Evolutionary conservation across 2,888 invertebrate genomes (phyloP).

Genomic region (Nephrotoma flavescens): DNA sequence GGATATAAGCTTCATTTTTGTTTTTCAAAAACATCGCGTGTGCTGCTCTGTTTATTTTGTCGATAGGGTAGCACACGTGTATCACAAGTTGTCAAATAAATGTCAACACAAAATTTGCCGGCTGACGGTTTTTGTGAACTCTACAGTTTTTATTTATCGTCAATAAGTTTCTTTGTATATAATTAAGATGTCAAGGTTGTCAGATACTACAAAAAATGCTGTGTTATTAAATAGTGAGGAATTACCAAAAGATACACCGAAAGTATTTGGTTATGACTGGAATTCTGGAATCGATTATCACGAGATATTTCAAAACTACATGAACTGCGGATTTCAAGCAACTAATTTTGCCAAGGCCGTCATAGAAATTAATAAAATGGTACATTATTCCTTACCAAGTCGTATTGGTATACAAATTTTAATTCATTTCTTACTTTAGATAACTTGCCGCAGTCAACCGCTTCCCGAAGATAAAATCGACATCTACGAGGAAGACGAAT

Average conservation of each 20-base stretch:
- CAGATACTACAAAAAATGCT: conserved; percentile 47
- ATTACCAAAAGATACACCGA: conserved; percentile 48
- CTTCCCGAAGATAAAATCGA: conserved; percentile 51
- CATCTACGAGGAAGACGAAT: conserved; percentile 60
- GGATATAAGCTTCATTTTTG: no score
- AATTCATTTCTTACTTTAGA: conserved; percentile 25
- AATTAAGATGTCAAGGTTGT: conserved; percentile 15
- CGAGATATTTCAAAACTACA: conserved; percentile 64
- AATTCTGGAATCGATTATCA: conserved; percentile 78
- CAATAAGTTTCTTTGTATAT: no score
- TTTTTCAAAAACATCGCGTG: no score
- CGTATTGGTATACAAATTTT: not conserved
- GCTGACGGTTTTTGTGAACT: not conserved
- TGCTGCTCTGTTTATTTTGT: no score
- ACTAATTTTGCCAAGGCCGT: conserved; percentile 87
- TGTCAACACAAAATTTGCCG: no score
- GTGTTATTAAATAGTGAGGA: conserved; percentile 55
- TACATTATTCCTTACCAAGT: conserved; percentile 18
- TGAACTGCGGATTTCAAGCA: conserved; percentile 89
- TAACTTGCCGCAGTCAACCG: conserved; percentile 54
- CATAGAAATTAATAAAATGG: conserved; percentile 85
- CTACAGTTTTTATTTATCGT: not conserved
- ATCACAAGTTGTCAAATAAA: no score
- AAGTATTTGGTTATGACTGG: conserved; percentile 83
- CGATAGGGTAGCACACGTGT: no score